Base-by-base conservation (phyloP, 2,113 vertebrate genomes). In the Agelaius phoeniceus region DNA sequence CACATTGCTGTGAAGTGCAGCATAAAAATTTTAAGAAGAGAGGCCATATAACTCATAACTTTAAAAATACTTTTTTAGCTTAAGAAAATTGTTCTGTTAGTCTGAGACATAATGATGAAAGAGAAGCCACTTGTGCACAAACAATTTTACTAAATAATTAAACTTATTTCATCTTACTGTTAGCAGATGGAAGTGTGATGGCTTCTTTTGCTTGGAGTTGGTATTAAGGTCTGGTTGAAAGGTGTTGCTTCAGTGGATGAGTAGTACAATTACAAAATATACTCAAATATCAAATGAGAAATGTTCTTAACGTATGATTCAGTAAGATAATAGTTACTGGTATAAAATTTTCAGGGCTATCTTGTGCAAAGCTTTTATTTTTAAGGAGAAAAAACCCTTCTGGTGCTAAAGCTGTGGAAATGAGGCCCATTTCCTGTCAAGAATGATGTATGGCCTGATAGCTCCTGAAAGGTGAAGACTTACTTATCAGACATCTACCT, bases 401-500 rank as follows among this genome's bases (percentile, higher is more conserved):
- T 95, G 85, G 68, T 96, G 82, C 61, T 87, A 33, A 76, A 91
- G 44, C 61, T 92, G 74, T 93, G 82, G 94, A 94, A 97, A 95
- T 61, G 69, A 94, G 85, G 75, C 77, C 96, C 63, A 96, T 96
- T 95, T 69, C 35, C 44, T 92, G 90, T 97, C 93, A 89, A 21
- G 68, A 85, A 79, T 97, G 92, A 98, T 96, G 51, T 93, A 98
- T 97, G 96, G 96, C 95, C 96, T 96, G 96, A 97, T 90, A 95
- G 83, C 82, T 97, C 88, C 84, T 90, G 84, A 94, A 97, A 97
- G 93, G 91, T 96, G 94, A 96, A 92, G 73, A 90, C 93, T 95
- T 87, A 95, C 89, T 97, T 96, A 96, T 97, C 92, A 4, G 89
- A 77, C 1, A 15, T 87, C 94, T 96, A 86, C 94, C 90, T 96